Evolutionary conservation across 2,888 invertebrate species (phyloP).

Genomic region (Sminthurinus aureus): DNA sequence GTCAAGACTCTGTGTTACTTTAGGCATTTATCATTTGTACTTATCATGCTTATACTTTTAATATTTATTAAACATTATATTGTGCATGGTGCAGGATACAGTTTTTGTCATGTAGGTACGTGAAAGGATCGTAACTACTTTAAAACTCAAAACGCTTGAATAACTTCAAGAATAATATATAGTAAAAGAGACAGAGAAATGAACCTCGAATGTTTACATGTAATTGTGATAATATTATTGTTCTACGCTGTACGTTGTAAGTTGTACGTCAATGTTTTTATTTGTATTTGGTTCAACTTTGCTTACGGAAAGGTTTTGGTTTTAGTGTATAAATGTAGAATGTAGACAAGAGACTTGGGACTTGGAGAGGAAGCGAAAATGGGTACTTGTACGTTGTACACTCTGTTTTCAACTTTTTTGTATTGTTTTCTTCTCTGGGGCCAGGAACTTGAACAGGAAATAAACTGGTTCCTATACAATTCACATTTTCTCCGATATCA

Average conservation of each 20-base stretch:
- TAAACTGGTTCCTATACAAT: conserved; percentile 30
- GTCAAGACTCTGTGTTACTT: neutral
- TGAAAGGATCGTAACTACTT: too few species aligned
- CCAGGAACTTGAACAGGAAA: conserved; percentile 32
- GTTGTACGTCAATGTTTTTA: too few species aligned
- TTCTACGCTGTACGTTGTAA: too few species aligned
- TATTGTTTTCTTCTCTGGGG: neutral
- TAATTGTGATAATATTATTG: too few species aligned
- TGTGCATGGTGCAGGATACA: too few species aligned
- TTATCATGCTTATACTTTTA: too few species aligned
- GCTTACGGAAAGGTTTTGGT: conserved; percentile 17
- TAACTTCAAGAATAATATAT: neutral
- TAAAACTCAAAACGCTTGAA: conserved; percentile 19
- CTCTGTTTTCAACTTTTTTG: too few species aligned
- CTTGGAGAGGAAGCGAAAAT: conserved; percentile 24
- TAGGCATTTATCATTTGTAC: too few species aligned
- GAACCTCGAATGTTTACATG: neutral
- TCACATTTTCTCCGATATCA: too few species aligned
- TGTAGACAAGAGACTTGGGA: too few species aligned
- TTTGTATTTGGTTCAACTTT: conserved; percentile 12
- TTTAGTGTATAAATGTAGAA: conserved; percentile 15
- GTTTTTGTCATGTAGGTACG: too few species aligned
- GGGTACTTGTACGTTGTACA: conserved; percentile 27
- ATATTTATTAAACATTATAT: too few species aligned
- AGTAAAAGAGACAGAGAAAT: neutral